Conservation (phyloP, 2,888 invertebrate species). For the Hirtodrosophila cameraria region DNA sequence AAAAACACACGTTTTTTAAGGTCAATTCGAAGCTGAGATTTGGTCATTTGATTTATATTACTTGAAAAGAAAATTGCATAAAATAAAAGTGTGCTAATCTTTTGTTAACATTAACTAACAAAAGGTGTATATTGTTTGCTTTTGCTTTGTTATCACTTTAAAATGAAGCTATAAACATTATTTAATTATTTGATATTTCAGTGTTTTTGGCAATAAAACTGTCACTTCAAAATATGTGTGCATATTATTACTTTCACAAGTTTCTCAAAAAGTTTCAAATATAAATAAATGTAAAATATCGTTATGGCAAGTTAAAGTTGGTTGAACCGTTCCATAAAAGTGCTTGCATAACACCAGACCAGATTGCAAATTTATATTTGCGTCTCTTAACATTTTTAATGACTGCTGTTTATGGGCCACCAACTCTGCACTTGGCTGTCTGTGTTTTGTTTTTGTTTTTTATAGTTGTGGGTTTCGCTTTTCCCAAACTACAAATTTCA, state of each 20-base stretch:
- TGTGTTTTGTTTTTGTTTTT: background rate
- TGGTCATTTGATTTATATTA: background rate
- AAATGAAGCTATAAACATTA: no score
- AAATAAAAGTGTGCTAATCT: no score
- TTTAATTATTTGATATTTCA: background rate
- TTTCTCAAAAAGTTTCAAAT: background rate
- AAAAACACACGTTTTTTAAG: background rate
- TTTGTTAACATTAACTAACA: background rate
- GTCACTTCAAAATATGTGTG: background rate
- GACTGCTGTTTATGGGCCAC: conserved; percentile 59
- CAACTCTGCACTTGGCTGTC: conserved; percentile 53
- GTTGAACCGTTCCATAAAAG: conserved; percentile 14
- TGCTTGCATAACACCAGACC: conserved; percentile 54
- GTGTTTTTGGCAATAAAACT: background rate
- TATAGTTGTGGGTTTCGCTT: conserved; percentile 37
- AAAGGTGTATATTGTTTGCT: background rate
- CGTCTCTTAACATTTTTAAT: conserved; percentile 41
- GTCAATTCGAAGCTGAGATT: no score
- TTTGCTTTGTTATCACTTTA: background rate
- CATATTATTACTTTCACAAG: background rate
- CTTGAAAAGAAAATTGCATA: background rate
- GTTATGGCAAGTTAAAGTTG: conserved; percentile 19
- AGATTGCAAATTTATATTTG: conserved; percentile 51
- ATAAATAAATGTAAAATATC: conserved; percentile 17
- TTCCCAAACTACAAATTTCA: conserved; percentile 48